Evolutionary conservation across 2,797 vertebrate species (phyloP).

Genomic region (Echiichthys vipera): DNA sequence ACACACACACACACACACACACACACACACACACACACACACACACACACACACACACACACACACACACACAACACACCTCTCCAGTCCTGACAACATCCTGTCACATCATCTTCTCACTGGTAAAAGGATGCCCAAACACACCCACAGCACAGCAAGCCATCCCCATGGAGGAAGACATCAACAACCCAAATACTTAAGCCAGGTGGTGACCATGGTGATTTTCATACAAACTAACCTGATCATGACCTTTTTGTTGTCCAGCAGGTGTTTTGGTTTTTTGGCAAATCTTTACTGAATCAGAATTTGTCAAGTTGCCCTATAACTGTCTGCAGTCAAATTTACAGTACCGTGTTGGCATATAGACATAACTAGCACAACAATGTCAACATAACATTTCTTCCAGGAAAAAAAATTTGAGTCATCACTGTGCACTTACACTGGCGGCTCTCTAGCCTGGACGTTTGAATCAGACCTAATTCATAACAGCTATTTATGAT

Average conservation of each 20-base stretch:
- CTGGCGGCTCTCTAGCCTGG: constrained; percentile 74
- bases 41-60: constrained; percentile 71
- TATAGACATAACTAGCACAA: constrained; percentile 47
- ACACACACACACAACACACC: no score
- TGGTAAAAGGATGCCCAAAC: constrained; percentile 91
- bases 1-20: constrained; percentile 73
- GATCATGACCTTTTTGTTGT: neutral
- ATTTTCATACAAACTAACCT: constrained; percentile 4
- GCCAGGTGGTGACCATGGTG: constrained; percentile 62
- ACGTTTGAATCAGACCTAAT: constrained; percentile 78
- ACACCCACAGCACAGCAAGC: constrained; percentile 86
- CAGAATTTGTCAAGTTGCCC: neutral
- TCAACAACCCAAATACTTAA: constrained; percentile 88
- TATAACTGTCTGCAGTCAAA: neutral
- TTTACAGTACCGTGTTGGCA: neutral
- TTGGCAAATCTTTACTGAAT: neutral
- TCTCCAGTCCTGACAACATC: constrained; percentile 87
- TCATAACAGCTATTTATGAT: constrained; percentile 85
- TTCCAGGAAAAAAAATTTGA: constrained; percentile 49
- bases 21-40: constrained; percentile 69
- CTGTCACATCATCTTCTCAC: constrained; percentile 89
- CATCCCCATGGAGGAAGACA: constrained; percentile 86
- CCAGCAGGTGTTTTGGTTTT: constrained; percentile 4
- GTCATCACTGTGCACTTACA: constrained; percentile 71
- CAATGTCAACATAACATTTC: constrained; percentile 62